Base-by-base conservation (phyloP, 2,113 vertebrate species). In the Aegotheles bennettii region DNA sequence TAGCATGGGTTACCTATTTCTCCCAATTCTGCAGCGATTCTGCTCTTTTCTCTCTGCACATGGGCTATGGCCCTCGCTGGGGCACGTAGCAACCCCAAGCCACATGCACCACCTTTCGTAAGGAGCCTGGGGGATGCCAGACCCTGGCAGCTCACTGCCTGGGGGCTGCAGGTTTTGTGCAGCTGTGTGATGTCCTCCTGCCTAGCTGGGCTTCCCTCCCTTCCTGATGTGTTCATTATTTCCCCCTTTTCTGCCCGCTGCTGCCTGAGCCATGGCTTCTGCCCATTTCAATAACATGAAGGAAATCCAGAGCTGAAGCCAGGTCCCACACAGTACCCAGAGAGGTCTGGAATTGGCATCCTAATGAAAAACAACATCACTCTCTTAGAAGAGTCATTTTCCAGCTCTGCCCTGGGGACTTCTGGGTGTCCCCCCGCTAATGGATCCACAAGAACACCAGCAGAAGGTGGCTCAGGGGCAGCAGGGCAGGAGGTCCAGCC, bases 391-490 rank as follows among this genome's bases (percentile, higher is more conserved):
- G 16, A 35, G 40, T 26, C 11, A 0, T 29, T 33, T 65, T 51
- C 51, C 78, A 47, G 47, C 67, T 19, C 68, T 9, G 45, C 29
- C 6, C 45, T 17, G 57, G 19, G 28, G 31, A 5, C 35, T 19
- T 45, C 63, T 13, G 47, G 20, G 8, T 40, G 48, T 36, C 40
- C 40, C 26, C 48, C 40, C 7, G 25, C n/a, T 19, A 7, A 33
- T 1, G 3, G 31, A 33, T 4, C 42, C 35, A 8, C 56, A 16
- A 28, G 35, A 13, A 45, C 36, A 25, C 19, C 1, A 2, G n/a
- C 40, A 51, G 40, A 9, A 24, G 42, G 63, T 0, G 21, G 38
- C 59, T 24, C 48, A 56, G 40, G 38, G 17, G n/a, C 28, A n/a
- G 6, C 36, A 6, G 57, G 17, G 86, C 16, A 43, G 45, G 28